Conservation (phyloP, 2,797 vertebrate species). For the Trichosurus vulpecula region DNA sequence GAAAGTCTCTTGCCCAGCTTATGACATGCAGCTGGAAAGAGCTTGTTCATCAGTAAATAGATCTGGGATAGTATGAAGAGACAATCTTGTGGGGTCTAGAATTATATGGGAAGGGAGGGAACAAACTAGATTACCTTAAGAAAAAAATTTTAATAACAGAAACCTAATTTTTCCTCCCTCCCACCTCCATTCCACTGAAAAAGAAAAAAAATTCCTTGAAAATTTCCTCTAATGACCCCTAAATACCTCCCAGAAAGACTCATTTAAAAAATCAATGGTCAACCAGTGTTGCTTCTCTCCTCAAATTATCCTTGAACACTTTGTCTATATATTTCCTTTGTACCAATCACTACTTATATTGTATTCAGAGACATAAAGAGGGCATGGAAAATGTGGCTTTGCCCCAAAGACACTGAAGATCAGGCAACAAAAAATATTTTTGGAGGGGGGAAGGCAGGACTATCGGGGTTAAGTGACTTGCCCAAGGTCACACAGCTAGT, state of each 20-base stretch:
- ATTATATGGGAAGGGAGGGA: background rate
- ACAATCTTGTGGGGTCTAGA: background rate
- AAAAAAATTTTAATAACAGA: background rate
- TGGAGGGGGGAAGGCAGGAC: no score
- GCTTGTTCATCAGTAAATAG: background rate
- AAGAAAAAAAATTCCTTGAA: background rate
- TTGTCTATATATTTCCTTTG: background rate
- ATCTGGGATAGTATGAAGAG: background rate
- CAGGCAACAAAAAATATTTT: background rate
- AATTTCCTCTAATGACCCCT: background rate
- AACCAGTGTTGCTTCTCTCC: background rate
- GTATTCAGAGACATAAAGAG: background rate
- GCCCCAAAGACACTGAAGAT: background rate
- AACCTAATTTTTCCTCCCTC: background rate
- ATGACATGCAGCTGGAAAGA: background rate
- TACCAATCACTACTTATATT: background rate
- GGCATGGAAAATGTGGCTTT: background rate
- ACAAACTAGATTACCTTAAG: background rate
- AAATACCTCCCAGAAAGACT: background rate
- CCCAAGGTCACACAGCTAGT: no score
- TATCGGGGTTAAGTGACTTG: no score
- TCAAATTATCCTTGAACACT: background rate
- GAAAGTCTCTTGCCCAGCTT: background rate
- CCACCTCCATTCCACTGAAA: background rate
- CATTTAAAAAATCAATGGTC: background rate